A percentile compares a stretch with the other conserved stretches of the same genome.
These are phyloP conservation scores for Actenoides hombroni DNA, from an alignment of 2,113 vertebrate species.

Conservation along the genomic window DNA sequence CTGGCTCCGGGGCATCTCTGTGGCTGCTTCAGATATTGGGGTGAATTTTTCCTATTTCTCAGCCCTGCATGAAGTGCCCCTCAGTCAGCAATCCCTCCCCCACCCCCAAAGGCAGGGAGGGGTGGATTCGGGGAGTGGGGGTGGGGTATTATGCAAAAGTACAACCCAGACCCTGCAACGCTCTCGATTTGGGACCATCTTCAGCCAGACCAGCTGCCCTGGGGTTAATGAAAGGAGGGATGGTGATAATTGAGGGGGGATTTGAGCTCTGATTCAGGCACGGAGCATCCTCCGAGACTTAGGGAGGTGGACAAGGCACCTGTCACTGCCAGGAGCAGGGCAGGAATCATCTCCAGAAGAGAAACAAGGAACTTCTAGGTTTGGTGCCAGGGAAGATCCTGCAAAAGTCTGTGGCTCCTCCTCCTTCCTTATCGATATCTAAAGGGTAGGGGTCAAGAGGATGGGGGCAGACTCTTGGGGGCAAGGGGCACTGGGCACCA, in stretches of 20 bases:
- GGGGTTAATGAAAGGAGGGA: neutral
- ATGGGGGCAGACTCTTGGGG: neutral
- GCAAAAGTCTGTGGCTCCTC: neutral
- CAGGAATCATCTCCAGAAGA: neutral
- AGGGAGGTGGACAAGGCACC: neutral
- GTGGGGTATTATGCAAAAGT: accelerated
- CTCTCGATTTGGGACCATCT: accelerated
- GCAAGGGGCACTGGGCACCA: neutral
- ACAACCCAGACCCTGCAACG: neutral
- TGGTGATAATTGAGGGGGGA: neutral
- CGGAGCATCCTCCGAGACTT: neutral
- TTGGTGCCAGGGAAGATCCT: neutral
- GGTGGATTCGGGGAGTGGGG: neutral
- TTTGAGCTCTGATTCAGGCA: neutral
- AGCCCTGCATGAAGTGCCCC: neutral
- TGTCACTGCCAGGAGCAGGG: neutral
- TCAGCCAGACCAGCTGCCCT: accelerated
- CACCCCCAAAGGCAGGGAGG: neutral
- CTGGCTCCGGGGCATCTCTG: neutral
- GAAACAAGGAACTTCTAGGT: neutral
- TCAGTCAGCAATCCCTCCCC: neutral
- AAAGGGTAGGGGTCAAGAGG: neutral
- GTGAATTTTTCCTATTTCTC: neutral
- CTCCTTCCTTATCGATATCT: neutral
- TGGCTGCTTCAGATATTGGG: accelerated